These are phyloP conservation scores for Neotoma lepida DNA, from an alignment of 2,113 vertebrate genomes.

Conservation along the genomic window DNA sequence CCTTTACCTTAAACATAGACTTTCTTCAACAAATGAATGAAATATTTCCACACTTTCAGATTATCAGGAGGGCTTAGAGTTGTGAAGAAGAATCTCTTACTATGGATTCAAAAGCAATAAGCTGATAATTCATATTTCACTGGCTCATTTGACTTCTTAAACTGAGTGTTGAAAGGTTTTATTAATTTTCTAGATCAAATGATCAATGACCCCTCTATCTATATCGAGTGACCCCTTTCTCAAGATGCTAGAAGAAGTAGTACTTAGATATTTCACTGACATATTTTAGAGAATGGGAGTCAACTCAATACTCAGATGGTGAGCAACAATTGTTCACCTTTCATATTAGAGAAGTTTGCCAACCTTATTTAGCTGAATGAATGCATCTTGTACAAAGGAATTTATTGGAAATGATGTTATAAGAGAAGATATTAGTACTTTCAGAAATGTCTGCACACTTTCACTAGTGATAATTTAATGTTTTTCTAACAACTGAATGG, in stretches of 20 bases:
- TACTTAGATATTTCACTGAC: neutral
- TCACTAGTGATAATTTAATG: neutral
- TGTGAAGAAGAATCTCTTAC: neutral
- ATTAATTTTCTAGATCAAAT: constrained; percentile 54
- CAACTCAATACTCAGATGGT: neutral
- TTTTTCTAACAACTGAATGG: neutral
- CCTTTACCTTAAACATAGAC: constrained; percentile 3
- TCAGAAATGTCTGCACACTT: neutral
- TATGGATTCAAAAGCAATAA: constrained; percentile 3
- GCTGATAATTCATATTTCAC: neutral
- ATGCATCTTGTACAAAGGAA: neutral
- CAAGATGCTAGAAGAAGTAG: neutral
- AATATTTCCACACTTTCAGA: neutral
- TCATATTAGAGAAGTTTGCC: neutral
- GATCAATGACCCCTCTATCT: neutral
- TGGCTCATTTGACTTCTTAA: constrained; percentile 55
- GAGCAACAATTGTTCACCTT: neutral
- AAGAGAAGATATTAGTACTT: neutral
- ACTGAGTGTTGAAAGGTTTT: constrained; percentile 16
- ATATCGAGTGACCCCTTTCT: neutral
- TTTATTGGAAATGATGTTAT: neutral
- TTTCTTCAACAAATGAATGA: constrained; percentile 40
- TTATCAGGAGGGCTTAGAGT: neutral
- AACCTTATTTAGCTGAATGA: neutral
- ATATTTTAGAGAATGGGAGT: neutral